A percentile compares a stretch with the other conserved stretches of the same genome.
phyloP scores from a whole-genome alignment of 2,888 invertebrate genomes.

The Nemurella pictetii region DNA sequence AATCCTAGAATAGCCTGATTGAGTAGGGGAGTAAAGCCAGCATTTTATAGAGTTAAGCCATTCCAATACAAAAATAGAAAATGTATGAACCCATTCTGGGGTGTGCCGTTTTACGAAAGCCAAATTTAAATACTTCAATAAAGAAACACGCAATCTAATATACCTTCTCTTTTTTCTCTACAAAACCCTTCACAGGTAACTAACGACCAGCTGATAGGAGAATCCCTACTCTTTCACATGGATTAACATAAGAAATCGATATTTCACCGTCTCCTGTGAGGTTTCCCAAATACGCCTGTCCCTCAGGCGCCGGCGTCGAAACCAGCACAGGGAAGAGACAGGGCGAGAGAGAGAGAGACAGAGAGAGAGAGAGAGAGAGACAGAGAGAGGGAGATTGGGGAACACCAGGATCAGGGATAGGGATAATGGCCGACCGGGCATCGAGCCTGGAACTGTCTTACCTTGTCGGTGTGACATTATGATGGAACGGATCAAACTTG shows the following conservation, averaged over 20 bases:
- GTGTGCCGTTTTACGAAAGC: background rate
- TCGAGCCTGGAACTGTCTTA: slow-evolving; percentile 46
- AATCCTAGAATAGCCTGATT: background rate
- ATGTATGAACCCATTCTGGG: background rate
- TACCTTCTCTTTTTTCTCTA: background rate
- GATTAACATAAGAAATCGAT: background rate
- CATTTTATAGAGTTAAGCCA: background rate
- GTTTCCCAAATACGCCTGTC: background rate
- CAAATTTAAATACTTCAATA: background rate
- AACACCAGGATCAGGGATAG: background rate
- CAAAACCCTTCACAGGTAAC: slow-evolving; percentile 22
- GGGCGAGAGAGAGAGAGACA: background rate
- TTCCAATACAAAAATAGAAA: background rate
- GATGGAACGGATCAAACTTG: slow-evolving; percentile 83
- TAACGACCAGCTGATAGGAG: background rate
- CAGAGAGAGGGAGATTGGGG: background rate
- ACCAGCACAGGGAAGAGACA: no score
- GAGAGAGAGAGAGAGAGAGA: background rate
- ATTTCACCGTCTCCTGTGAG: background rate
- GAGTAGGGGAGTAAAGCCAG: background rate
- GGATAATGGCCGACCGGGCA: background rate
- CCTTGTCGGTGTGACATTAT: slow-evolving; percentile 68
- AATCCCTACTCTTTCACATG: background rate
- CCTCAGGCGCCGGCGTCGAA: background rate
- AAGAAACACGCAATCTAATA: no score